These are phyloP conservation scores for Suricata suricatta DNA, from an alignment of 2,113 vertebrate genomes.

Conservation along the genomic window DNA sequence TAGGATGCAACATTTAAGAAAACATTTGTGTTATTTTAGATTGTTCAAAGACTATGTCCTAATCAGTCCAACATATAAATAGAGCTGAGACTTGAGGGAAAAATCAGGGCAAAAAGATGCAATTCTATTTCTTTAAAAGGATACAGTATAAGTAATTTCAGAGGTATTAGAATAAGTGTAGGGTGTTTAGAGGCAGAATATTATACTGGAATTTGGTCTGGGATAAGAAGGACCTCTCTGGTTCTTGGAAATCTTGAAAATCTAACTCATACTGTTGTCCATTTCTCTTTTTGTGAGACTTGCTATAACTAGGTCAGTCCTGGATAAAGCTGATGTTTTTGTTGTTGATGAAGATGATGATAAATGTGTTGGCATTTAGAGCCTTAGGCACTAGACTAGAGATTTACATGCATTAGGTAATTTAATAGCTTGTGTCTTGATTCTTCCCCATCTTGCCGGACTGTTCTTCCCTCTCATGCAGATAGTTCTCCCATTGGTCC, in stretches of 20 bases:
- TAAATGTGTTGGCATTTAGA: background rate
- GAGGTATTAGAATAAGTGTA: background rate
- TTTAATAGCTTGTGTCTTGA: background rate
- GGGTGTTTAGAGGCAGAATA: background rate
- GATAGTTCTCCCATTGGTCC: background rate
- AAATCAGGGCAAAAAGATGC: background rate
- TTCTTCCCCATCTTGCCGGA: background rate
- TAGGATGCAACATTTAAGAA: background rate
- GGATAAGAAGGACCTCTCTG: background rate
- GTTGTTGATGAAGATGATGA: background rate
- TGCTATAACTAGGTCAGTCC: background rate
- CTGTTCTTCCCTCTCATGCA: background rate
- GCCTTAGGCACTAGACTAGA: background rate
- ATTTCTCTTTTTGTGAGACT: background rate
- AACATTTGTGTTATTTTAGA: background rate
- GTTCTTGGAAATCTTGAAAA: background rate
- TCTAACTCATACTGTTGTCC: background rate
- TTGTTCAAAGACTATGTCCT: background rate
- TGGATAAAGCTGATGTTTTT: background rate
- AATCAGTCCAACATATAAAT: background rate
- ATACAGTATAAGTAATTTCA: background rate
- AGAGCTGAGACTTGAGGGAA: background rate
- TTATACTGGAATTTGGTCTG: background rate
- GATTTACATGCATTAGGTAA: background rate
- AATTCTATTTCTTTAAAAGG: background rate